Base-by-base conservation (phyloP, 2,797 vertebrate genomes). In the Ctenosaura bakeri region DNA sequence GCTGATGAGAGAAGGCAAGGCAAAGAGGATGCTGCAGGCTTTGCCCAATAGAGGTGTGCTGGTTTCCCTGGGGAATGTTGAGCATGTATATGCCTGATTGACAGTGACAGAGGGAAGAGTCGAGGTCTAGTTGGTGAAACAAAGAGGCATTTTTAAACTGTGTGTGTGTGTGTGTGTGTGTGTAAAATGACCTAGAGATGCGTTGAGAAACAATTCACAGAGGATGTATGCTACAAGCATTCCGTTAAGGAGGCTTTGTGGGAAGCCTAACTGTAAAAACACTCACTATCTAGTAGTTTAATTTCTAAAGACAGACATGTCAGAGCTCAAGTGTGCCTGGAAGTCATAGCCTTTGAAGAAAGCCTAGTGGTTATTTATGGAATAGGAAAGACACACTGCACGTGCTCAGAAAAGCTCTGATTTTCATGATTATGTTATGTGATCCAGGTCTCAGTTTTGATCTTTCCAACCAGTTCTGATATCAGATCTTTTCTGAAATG, bases 101-200 rank as follows among this genome's bases (percentile, higher is more conserved):
- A 50, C 54, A 64, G 52, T 76, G 80, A 74, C 54, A 82, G 79
- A 79, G 16, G 52, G 54, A 54, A 74, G 50, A 74, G 66, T 88
- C 16, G 24, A 83, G 66, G 69, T 52, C 78, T 29, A 14, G 24
- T 2, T 38, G 38, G 26, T 20, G 69, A 64, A 90, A 80, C 14
- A 62, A 56, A 46, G 35, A 73, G 52, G 4, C 74, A 46, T 77
- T 35, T 74, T 18, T 74, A 35, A 38, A 35, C 16, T 38, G 16
- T 38, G 5, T 35, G 9, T 8, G 20, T 56, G 50, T 80, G 50
- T 71, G 10, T 5, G 10, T 71, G 12, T 5, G 10, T 29, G 13
- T 12, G 35, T 86, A 38, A 50, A 56, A 81, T 6, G 32, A 16
- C 14, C 6, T 50, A 50, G 22, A 24, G 32, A 22, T 62, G 24